phyloP scores from a whole-genome alignment of 1,140 invertebrate genomes.

The Dendroctonus valens region DNA sequence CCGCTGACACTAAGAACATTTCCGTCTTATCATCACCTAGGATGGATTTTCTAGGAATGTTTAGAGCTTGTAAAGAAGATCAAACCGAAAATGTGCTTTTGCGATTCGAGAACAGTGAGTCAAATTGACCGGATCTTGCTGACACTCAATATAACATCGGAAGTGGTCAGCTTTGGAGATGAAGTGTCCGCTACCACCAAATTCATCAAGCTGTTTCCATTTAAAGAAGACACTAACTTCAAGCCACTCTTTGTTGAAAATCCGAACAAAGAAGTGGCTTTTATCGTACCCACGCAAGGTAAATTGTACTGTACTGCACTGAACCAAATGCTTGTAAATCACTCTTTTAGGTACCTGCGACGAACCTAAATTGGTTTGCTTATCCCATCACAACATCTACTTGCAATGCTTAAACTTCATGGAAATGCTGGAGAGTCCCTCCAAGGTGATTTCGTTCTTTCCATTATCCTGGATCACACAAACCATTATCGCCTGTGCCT shows the following conservation, averaged over 20 bases:
- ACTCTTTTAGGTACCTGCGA: constrained; percentile 23
- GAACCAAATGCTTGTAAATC: background rate
- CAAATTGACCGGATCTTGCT: constrained; percentile 37
- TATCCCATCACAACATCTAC: constrained; percentile 38
- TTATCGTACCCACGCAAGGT: constrained; percentile 40
- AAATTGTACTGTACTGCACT: background rate
- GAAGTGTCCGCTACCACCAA: constrained; percentile 17
- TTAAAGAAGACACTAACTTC: constrained; percentile 31
- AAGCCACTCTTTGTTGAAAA: constrained; percentile 29
- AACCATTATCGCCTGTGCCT: constrained; percentile 34
- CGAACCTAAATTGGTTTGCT: constrained; percentile 37
- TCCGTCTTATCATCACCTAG: background rate
- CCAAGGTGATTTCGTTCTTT: constrained; percentile 40
- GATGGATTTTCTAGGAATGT: constrained; percentile 29
- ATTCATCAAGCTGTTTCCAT: constrained; percentile 32
- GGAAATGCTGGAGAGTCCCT: constrained; percentile 24
- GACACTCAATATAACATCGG: constrained; percentile 13
- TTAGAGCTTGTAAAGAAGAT: constrained; percentile 33
- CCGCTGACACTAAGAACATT: too few relatives aligned
- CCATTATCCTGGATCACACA: constrained; percentile 40
- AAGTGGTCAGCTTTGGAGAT: constrained; percentile 34
- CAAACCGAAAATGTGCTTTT: constrained; percentile 42
- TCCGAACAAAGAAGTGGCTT: constrained; percentile 34
- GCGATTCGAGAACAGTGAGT: constrained; percentile 34
- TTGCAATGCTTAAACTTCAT: constrained; percentile 31